These are phyloP conservation scores for Neopelma chrysocephalum DNA, from an alignment of 2,797 vertebrate genomes.

Conservation along the genomic window DNA sequence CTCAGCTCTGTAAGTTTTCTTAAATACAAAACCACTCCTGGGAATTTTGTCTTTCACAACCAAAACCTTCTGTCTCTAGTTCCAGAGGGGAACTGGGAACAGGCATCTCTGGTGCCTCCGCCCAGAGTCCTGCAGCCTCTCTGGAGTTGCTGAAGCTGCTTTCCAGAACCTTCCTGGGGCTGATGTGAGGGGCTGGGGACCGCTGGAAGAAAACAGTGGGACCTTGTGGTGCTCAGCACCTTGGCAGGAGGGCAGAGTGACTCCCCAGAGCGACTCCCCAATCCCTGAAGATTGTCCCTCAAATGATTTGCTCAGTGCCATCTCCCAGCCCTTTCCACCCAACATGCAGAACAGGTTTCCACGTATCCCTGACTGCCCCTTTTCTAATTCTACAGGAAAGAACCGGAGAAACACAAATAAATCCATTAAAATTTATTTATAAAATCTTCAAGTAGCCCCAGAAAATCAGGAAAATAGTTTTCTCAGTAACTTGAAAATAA, in stretches of 20 bases:
- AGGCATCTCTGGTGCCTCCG: neutral
- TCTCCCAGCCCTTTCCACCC: neutral
- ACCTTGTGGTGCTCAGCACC: neutral
- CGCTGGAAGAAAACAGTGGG: neutral
- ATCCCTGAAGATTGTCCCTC: neutral
- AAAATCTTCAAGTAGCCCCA: neutral
- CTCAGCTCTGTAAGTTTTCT: neutral
- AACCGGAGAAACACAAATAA: neutral
- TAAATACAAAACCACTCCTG: neutral
- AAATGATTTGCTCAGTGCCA: neutral
- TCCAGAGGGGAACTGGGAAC: neutral
- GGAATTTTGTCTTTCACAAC: neutral
- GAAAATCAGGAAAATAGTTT: neutral
- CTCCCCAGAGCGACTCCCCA: neutral
- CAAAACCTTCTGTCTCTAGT: neutral
- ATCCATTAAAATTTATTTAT: slow-evolving; percentile 39
- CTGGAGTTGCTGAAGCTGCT: neutral
- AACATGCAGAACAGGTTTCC: neutral
- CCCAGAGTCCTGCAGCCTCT: neutral
- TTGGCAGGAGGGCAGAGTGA: neutral
- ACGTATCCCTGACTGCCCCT: neutral
- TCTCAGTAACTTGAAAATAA: neutral
- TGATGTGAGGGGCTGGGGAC: neutral
- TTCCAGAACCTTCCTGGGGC: neutral
- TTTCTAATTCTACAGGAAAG: neutral